Conservation (phyloP, 2,113 vertebrate genomes). For the Pterophyllum scalare region DNA sequence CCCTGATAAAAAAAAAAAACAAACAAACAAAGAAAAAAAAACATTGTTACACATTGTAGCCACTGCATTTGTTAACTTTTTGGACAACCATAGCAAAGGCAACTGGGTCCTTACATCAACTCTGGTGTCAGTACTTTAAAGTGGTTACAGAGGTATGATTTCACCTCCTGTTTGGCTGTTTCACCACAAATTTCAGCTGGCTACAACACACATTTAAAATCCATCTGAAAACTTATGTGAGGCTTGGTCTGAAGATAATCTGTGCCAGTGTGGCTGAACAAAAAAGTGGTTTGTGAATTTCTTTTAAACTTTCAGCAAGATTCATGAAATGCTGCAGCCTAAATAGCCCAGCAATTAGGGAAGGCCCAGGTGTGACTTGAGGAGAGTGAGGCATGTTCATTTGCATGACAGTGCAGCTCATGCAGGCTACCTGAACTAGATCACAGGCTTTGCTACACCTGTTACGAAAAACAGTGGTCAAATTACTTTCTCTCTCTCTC, state of each 20-base stretch:
- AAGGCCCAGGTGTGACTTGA: neutral
- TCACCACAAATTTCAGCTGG: neutral
- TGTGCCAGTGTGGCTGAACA: neutral
- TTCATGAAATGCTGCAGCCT: neutral
- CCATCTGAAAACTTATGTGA: neutral
- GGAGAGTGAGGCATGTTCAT: neutral
- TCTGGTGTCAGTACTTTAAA: neutral
- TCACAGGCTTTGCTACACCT: too few relatives aligned
- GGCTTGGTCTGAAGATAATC: neutral
- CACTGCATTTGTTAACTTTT: neutral
- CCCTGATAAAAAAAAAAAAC: accelerated
- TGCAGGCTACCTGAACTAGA: neutral
- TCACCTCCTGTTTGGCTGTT: neutral
- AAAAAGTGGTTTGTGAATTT: neutral
- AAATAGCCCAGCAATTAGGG: neutral
- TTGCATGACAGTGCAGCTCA: neutral
- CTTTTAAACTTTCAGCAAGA: neutral
- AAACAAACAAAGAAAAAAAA: too few relatives aligned
- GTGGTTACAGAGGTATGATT: neutral
- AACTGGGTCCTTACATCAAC: neutral
- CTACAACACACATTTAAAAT: neutral
- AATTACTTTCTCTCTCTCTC: too few relatives aligned
- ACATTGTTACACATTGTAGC: neutral
- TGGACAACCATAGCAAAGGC: neutral
- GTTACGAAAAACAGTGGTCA: too few relatives aligned